Evolutionary conservation across 2,888 invertebrate species (phyloP).

Genomic region (Oxystoma pomonae): DNA sequence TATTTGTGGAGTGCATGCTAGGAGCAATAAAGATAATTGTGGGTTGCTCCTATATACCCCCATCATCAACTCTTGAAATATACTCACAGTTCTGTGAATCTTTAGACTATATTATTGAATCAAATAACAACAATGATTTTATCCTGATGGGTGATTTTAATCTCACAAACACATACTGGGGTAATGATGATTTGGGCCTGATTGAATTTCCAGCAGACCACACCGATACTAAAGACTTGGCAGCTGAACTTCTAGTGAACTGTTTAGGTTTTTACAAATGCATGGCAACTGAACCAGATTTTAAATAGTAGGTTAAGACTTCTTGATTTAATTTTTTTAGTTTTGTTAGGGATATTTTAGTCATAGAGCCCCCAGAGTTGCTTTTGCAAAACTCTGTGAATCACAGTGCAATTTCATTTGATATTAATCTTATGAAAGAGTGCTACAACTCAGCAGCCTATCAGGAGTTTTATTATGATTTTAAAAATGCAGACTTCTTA

Average conservation of each 20-base stretch:
- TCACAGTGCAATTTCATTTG: background rate
- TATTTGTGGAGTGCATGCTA: background rate
- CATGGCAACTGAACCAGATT: background rate
- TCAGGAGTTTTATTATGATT: background rate
- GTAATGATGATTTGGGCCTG: background rate
- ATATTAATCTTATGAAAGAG: background rate
- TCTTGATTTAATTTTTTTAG: background rate
- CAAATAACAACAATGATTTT: background rate
- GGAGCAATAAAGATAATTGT: background rate
- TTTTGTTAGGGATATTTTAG: background rate
- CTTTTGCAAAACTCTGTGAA: background rate
- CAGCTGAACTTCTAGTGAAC: background rate
- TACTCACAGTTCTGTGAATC: background rate
- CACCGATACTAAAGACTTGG: background rate
- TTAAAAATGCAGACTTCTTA: background rate
- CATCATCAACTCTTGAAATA: background rate
- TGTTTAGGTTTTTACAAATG: background rate
- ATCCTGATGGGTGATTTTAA: background rate
- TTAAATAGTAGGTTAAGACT: background rate
- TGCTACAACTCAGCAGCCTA: background rate
- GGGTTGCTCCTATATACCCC: background rate
- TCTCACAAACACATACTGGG: background rate
- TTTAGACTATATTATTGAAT: background rate
- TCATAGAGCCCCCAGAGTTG: background rate
- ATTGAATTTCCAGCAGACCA: background rate